Percentiles rank a stretch among this genome's conserved stretches.
These are phyloP conservation scores for Sebastes goodei DNA, from an alignment of 2,797 vertebrate genomes.

Conservation along the genomic window DNA sequence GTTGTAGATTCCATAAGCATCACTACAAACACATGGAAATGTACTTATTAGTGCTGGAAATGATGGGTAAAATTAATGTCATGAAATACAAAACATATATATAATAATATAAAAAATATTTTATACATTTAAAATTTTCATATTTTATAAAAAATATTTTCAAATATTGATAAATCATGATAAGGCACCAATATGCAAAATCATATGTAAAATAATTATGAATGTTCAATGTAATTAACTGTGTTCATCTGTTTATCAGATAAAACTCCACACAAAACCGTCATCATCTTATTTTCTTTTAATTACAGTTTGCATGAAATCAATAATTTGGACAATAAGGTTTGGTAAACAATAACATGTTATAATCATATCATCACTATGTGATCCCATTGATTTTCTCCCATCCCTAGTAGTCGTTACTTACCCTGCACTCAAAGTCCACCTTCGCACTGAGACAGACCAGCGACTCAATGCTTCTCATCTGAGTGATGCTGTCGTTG, in stretches of 20 bases:
- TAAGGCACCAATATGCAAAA: not conserved
- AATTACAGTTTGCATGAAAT: not conserved
- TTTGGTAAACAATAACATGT: not conserved
- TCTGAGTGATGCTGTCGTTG: slow-evolving; percentile 93
- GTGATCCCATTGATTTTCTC: not conserved
- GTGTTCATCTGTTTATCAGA: not conserved
- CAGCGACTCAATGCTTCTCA: slow-evolving; percentile 95
- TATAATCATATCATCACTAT: not conserved
- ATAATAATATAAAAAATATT: not conserved
- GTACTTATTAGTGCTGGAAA: not conserved
- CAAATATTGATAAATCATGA: not conserved
- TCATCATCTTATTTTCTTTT: not conserved
- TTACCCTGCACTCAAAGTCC: slow-evolving; percentile 96
- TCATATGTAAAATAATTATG: not conserved
- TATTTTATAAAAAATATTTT: not conserved
- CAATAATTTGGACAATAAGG: not conserved
- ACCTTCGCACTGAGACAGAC: slow-evolving; percentile 94
- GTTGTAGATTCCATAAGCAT: not conserved
- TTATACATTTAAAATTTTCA: no score
- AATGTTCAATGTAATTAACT: not conserved
- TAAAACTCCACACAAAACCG: not conserved
- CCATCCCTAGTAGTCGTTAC: slow-evolving; percentile 5
- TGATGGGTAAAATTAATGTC: not conserved
- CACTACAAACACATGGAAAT: not conserved
- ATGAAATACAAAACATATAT: not conserved